phyloP scores from a whole-genome alignment of 2,797 vertebrate genomes.

The Leucoraja ocellata region DNA sequence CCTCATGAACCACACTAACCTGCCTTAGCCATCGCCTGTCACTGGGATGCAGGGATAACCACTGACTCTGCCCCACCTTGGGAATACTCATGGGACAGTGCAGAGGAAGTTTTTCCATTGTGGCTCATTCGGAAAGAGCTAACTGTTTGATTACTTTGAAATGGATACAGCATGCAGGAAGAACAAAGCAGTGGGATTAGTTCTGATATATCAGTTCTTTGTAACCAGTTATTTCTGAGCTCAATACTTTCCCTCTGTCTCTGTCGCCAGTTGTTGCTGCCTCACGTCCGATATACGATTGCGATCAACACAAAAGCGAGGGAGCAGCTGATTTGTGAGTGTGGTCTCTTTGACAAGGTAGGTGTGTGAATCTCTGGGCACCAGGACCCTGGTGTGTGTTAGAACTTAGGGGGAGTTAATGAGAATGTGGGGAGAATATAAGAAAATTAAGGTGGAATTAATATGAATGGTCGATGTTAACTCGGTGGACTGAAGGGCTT shows the following conservation, averaged over 20 bases:
- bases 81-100: not conserved
- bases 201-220: not conserved
- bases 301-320: conserved; percentile 97
- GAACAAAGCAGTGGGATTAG: not conserved
- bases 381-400: too few relatives aligned
- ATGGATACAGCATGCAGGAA: not conserved
- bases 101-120: not conserved
- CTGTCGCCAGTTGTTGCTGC: conserved; percentile 71
- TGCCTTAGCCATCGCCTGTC: too few relatives aligned
- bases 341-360: conserved; percentile 94
- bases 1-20: not conserved
- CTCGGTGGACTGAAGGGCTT: too few relatives aligned
- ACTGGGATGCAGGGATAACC: too few relatives aligned
- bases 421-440: too few relatives aligned
- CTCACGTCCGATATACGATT: conserved; percentile 88
- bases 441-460: too few relatives aligned
- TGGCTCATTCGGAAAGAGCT: too few relatives aligned
- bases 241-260: not conserved
- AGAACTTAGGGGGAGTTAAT: too few relatives aligned
- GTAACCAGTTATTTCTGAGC: too few relatives aligned
- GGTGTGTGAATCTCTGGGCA: conserved; percentile 39
- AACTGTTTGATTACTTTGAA: too few relatives aligned
- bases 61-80: too few relatives aligned
- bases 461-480: too few relatives aligned
- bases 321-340: conserved; percentile 92